Base-by-base conservation (phyloP, 2,113 vertebrate species). In the Coptodon rendalli region DNA sequence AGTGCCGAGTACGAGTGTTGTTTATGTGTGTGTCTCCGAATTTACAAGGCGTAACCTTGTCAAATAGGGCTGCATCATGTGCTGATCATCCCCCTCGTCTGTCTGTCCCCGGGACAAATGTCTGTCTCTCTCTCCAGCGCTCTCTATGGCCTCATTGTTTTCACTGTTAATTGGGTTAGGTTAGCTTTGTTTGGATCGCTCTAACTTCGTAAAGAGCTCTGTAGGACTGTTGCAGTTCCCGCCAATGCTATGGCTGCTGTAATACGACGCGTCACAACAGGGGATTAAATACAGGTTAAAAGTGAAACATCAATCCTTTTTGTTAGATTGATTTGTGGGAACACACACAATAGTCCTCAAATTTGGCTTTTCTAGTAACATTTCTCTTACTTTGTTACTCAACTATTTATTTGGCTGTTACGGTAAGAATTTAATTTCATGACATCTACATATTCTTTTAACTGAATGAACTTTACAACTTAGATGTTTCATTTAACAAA, bases 51-150 rank as follows among this genome's bases (percentile, higher is more conserved):
- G 7, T 87, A 88, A 84, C 94, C 71, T 87, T 93, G 92, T 94
- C 89, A 40, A 92, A 91, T 85, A 45, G 87, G 81, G 82, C 89
- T n/a, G 52, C 86, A 94, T 95, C 95, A 95, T 96, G 94, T 95
- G 94, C 92, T 94, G 94, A 94, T 95, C 95, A 93, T 87, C 63
- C 89, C 89, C 88, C 83, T 45, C 7, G 22, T 84, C 76, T 52
- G 22, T 85, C 76, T 87, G 84, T 92, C 92, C 87, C 80, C 17
- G 10, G 89, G 91, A 91, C 86, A 89, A 86, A 83, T 27, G 53
- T 86, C 29, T 85, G 61, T 36, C 36, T 82, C 61, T 87, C 29
- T 89, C 82, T 76, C 76, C 38, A 38, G 45, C 16, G n/a, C 40
- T 87, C 48, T 94, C 78, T 93, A 57, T 90, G 63, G 80, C 85